Evolutionary conservation across 2,113 vertebrate species (phyloP).

Genomic region (Peromyscus maniculatus): DNA sequence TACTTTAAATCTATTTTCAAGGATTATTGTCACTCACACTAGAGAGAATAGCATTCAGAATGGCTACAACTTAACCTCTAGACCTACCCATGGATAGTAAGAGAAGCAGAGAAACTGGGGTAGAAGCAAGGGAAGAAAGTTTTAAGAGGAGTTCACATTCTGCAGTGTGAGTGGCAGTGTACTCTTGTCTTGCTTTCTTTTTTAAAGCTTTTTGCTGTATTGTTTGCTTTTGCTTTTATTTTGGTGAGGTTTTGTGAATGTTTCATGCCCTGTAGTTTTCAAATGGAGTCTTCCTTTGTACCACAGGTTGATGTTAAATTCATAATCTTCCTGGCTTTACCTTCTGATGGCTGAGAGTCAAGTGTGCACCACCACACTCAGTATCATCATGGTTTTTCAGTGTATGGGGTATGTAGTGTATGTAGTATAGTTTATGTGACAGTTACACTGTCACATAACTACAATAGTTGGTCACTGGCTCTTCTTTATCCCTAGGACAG

Average conservation of each 20-base stretch:
- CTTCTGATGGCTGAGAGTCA: background rate
- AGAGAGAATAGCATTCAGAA: background rate
- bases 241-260: background rate
- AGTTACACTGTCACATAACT: background rate
- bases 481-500: background rate
- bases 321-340: background rate
- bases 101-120: background rate
- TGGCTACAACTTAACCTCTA: background rate
- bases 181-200: background rate
- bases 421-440: background rate
- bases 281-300: background rate
- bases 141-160: background rate
- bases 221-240: background rate
- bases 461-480: background rate
- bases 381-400: background rate
- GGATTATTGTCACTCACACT: background rate
- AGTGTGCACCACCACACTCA: too few relatives aligned
- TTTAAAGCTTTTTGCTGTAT: background rate
- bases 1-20: background rate
- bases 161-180: accelerated
- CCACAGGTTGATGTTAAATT: background rate
- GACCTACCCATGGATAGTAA: background rate
- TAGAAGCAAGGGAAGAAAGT: background rate
- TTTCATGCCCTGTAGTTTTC: background rate
- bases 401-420: background rate